Evolutionary conservation across 2,113 vertebrate genomes (phyloP).

Genomic region (Galbula dea): DNA sequence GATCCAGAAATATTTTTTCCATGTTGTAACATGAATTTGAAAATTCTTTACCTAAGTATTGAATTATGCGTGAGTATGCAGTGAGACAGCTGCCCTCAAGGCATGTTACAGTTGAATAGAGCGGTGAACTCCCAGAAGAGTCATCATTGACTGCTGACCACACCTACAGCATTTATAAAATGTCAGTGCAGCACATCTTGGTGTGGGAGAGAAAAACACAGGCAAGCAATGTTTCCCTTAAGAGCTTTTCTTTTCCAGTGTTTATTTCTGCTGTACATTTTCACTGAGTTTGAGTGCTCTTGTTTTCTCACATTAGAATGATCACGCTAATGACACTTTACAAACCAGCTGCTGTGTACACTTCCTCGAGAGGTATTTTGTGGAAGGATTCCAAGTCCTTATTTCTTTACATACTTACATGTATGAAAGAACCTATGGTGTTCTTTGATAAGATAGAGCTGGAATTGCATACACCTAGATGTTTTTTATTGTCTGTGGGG

Average conservation of each 20-base stretch:
- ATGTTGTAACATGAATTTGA: slow-evolving; percentile 45
- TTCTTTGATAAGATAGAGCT: neutral
- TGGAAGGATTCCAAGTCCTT: slow-evolving; percentile 18
- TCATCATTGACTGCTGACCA: slow-evolving; percentile 37
- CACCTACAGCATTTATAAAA: slow-evolving; percentile 37
- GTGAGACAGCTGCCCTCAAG: neutral
- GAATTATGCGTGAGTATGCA: neutral
- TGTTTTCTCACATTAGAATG: neutral
- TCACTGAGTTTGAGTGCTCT: neutral
- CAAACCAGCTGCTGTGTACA: slow-evolving; percentile 10
- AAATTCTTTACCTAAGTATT: neutral
- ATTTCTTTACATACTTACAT: neutral
- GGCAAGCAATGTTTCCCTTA: neutral
- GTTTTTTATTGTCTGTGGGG: neutral
- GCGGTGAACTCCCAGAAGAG: slow-evolving; percentile 11
- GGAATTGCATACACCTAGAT: neutral
- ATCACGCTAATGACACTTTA: neutral
- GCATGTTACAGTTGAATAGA: neutral
- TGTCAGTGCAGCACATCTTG: slow-evolving; percentile 34
- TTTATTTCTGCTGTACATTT: neutral
- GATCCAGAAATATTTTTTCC: slow-evolving; percentile 33
- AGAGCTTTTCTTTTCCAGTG: neutral
- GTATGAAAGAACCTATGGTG: neutral
- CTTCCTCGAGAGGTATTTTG: neutral
- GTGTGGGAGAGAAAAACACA: slow-evolving; percentile 42